A percentile compares a stretch with the other conserved stretches of the same genome.
Evolutionary conservation across 2,888 invertebrate genomes (phyloP).

Genomic region (Brassicogethes aeneus): DNA sequence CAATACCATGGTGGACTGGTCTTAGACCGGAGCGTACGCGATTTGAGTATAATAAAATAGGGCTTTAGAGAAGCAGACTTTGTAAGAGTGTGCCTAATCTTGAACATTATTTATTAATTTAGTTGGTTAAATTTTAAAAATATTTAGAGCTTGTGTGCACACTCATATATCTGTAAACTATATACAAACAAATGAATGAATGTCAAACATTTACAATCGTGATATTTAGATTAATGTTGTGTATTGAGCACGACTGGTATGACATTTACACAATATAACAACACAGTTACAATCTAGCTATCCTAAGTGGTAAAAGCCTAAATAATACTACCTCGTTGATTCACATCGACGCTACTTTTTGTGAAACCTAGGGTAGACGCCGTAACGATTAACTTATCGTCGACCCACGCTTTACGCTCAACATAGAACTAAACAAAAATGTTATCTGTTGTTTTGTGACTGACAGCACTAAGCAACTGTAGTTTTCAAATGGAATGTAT

Average conservation of each 20-base stretch:
- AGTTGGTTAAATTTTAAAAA: too few species aligned
- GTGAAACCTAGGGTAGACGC: slow-evolving; percentile 17
- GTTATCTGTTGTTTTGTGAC: slow-evolving; percentile 17
- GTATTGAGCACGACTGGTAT: slow-evolving; percentile 41
- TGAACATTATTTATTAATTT: slow-evolving; percentile 10
- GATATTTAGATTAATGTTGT: slow-evolving; percentile 38
- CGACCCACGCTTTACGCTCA: slow-evolving; percentile 16
- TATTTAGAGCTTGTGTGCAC: too few species aligned
- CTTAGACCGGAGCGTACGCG: slow-evolving; percentile 37
- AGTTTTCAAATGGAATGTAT: slow-evolving; percentile 42
- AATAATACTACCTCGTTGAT: slow-evolving; percentile 36
- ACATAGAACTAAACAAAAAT: slow-evolving; percentile 6
- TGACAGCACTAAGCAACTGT: slow-evolving; percentile 41
- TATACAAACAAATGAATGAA: slow-evolving; percentile 35
- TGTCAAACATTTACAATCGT: slow-evolving; percentile 35
- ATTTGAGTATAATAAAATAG: slow-evolving; percentile 36
- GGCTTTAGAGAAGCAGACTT: slow-evolving; percentile 38
- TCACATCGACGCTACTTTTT: slow-evolving; percentile 16
- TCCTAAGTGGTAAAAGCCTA: slow-evolving; percentile 44
- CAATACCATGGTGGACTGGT: slow-evolving; percentile 40
- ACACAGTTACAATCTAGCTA: slow-evolving; percentile 45
- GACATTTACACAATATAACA: slow-evolving; percentile 43
- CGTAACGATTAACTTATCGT: slow-evolving; percentile 22
- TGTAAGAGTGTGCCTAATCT: slow-evolving; percentile 19
- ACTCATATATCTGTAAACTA: slow-evolving; percentile 21